These are phyloP conservation scores for Stenolophus ochropezus DNA, from an alignment of 2,888 invertebrate species.

Conservation along the genomic window DNA sequence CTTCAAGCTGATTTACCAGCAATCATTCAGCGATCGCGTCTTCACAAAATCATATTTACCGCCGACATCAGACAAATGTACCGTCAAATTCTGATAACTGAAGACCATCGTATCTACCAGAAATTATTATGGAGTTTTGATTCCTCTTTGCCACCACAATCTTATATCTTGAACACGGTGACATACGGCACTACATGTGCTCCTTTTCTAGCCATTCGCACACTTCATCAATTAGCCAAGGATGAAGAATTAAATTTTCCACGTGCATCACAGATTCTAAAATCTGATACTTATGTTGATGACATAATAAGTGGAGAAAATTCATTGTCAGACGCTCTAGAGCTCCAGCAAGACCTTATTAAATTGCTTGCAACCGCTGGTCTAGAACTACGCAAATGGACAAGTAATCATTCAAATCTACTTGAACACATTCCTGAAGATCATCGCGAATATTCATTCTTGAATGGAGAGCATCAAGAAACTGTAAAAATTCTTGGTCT, in stretches of 20 bases:
- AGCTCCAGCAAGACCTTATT: background rate
- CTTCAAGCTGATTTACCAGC: conserved; percentile 47
- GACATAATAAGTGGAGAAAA: background rate
- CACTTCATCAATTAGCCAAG: too few relatives aligned
- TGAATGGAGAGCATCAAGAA: background rate
- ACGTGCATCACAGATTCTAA: too few relatives aligned
- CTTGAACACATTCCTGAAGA: background rate
- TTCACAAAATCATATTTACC: conserved; percentile 34
- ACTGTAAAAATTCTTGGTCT: background rate
- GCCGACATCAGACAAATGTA: conserved; percentile 59
- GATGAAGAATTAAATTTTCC: too few relatives aligned
- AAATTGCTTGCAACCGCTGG: background rate
- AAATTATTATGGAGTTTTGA: conserved; percentile 31
- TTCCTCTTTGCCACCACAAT: background rate
- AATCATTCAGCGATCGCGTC: conserved; percentile 40
- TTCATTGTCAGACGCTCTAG: background rate
- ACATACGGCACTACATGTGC: conserved; percentile 13
- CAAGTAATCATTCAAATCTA: background rate
- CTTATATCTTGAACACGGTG: too few relatives aligned
- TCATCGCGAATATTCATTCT: background rate
- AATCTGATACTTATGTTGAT: background rate
- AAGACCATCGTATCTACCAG: conserved; percentile 44
- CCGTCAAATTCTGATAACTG: conserved; percentile 31
- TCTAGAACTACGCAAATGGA: background rate
- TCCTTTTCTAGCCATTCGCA: too few relatives aligned